phyloP scores from a whole-genome alignment of 2,888 invertebrate genomes.

The Microdon myrmicae region DNA sequence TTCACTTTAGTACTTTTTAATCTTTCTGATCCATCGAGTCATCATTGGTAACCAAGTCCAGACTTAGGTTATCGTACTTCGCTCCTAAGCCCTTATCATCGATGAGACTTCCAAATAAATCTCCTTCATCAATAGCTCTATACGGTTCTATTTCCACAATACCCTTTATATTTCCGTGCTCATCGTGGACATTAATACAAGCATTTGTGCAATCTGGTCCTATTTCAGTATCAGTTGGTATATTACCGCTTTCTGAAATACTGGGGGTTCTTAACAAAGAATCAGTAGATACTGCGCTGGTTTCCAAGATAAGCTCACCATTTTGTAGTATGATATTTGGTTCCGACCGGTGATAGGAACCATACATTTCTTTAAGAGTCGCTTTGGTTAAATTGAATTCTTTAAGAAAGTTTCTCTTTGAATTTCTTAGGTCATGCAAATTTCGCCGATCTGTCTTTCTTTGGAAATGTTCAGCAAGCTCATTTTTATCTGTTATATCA shows the following conservation, averaged over 20 bases:
- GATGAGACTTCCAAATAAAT: slow-evolving; percentile 33
- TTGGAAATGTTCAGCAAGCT: slow-evolving; percentile 30
- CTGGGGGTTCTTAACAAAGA: slow-evolving; percentile 34
- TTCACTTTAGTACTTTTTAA: too few relatives aligned
- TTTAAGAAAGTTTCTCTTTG: slow-evolving; percentile 54
- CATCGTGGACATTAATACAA: slow-evolving; percentile 32
- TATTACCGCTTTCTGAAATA: neutral
- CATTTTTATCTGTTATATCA: slow-evolving; percentile 13
- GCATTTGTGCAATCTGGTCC: slow-evolving; percentile 7
- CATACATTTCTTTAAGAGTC: slow-evolving; percentile 62
- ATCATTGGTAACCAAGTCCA: too few relatives aligned
- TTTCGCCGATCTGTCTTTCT: slow-evolving; percentile 23
- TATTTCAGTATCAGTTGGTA: slow-evolving; percentile 2
- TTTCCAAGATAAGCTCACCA: slow-evolving; percentile 51
- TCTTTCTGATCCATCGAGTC: too few relatives aligned
- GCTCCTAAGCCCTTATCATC: slow-evolving; percentile 28
- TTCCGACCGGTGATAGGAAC: slow-evolving; percentile 55
- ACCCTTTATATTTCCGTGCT: slow-evolving; percentile 5
- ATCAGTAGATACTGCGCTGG: slow-evolving; percentile 45
- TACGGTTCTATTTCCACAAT: slow-evolving; percentile 7
- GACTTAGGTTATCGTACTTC: slow-evolving; percentile 22
- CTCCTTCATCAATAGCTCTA: slow-evolving; percentile 3
- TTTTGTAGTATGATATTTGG: slow-evolving; percentile 53
- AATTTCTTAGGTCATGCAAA: slow-evolving; percentile 4
- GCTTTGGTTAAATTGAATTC: slow-evolving; percentile 62